These are phyloP conservation scores for Mactromeris polynyma DNA, from an alignment of 2,888 invertebrate species.

Conservation along the genomic window DNA sequence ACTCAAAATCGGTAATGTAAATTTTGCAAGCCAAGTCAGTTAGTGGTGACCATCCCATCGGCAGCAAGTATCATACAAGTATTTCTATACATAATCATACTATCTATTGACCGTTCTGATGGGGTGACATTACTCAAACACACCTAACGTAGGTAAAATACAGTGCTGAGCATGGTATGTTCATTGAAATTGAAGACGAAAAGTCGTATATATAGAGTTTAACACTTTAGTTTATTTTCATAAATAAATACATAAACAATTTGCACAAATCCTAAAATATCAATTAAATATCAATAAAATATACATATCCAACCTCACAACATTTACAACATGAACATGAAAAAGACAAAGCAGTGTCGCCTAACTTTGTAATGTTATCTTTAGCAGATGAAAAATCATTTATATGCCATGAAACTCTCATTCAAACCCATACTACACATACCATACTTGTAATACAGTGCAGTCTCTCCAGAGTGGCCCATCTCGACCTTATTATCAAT, in stretches of 20 bases:
- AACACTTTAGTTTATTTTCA: background rate
- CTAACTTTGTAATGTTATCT: background rate
- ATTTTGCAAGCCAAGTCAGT: too few species aligned
- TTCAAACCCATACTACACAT: background rate
- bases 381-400: background rate
- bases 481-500: too few species aligned
- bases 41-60: too few species aligned
- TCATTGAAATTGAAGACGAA: too few species aligned
- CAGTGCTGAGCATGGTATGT: too few species aligned
- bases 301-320: background rate
- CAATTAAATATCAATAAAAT: conserved; percentile 15
- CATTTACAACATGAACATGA: background rate
- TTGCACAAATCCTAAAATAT: background rate
- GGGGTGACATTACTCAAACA: too few species aligned
- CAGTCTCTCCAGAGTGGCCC: background rate
- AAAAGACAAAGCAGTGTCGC: background rate
- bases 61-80: too few species aligned
- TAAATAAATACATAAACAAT: conserved; percentile 22
- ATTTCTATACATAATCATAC: too few species aligned
- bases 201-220: background rate
- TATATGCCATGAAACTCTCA: background rate
- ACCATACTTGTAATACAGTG: background rate
- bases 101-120: too few species aligned
- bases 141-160: too few species aligned
- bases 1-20: too few species aligned